Evolutionary conservation across 1,140 invertebrate genomes (phyloP).

Genomic region (Drosophila orosa): DNA sequence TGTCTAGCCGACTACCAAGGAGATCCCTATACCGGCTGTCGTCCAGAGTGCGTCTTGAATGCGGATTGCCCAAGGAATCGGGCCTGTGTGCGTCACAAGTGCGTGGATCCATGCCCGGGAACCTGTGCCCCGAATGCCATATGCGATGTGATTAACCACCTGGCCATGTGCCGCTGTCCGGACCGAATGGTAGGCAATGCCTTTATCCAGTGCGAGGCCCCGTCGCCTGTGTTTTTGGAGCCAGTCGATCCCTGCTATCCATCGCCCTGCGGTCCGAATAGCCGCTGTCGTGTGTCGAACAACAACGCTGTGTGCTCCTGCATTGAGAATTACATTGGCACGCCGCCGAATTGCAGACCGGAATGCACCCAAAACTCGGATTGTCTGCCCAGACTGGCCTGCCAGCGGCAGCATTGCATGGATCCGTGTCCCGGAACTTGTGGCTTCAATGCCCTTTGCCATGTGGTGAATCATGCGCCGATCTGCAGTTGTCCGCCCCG

Average conservation of each 20-base stretch:
- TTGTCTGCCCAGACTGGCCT: conserved; percentile 91
- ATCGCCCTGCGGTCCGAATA: conserved; percentile 87
- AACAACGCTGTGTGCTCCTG: conserved; percentile 87
- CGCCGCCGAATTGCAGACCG: conserved; percentile 91
- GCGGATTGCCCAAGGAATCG: conserved; percentile 86
- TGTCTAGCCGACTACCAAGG: conserved; percentile 87
- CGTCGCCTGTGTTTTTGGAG: conserved; percentile 70
- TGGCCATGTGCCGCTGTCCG: conserved; percentile 88
- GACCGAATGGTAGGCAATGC: conserved; percentile 84
- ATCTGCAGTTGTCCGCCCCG: conserved; percentile 91
- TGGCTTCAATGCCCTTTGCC: conserved; percentile 91
- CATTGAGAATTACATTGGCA: conserved; percentile 86
- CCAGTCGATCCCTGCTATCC: conserved; percentile 85
- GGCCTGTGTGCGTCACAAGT: conserved; percentile 88
- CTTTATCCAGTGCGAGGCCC: conserved; percentile 72
- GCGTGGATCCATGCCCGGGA: conserved; percentile 88
- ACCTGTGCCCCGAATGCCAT: conserved; percentile 88
- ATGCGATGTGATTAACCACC: conserved; percentile 88
- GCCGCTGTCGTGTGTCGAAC: conserved; percentile 85
- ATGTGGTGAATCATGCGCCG: conserved; percentile 92
- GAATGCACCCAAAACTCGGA: conserved; percentile 93
- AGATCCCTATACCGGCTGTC: conserved; percentile 78
- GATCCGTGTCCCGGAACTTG: conserved; percentile 90
- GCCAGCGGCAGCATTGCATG: conserved; percentile 89
- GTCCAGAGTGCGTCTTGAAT: conserved; percentile 72